Evolutionary conservation across 2,888 invertebrate species (phyloP).

Genomic region (Parochlus steinenii): DNA sequence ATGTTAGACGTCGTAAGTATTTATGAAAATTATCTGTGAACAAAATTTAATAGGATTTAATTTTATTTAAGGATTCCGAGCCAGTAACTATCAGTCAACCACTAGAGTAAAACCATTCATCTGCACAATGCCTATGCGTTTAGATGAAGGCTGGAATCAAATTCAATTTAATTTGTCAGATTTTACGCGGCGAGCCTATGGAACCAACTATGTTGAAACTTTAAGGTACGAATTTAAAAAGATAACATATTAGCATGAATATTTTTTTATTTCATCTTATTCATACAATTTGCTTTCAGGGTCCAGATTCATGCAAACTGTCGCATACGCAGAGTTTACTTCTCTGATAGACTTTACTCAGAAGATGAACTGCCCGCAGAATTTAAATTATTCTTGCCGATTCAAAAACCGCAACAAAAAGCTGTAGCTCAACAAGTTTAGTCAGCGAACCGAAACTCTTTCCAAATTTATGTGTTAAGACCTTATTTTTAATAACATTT

Average conservation of each 20-base stretch:
- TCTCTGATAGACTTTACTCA: slow-evolving; percentile 81
- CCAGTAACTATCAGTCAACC: slow-evolving; percentile 90
- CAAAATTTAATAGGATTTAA: too few species aligned
- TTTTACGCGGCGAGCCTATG: slow-evolving; percentile 84
- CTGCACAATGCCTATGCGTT: slow-evolving; percentile 90
- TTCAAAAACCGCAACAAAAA: slow-evolving; percentile 45
- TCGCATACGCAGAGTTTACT: slow-evolving; percentile 74
- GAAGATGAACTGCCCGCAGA: slow-evolving; percentile 92
- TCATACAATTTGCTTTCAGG: too few species aligned
- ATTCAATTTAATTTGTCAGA: slow-evolving; percentile 92
- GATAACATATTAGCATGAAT: too few species aligned
- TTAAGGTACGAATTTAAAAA: too few species aligned
- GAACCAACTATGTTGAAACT: slow-evolving; percentile 91
- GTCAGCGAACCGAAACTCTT: too few species aligned
- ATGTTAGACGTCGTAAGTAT: slow-evolving; percentile 64
- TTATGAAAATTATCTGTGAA: too few species aligned
- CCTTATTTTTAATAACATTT: too few species aligned
- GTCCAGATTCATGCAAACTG: slow-evolving; percentile 95
- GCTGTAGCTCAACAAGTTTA: slow-evolving; percentile 17
- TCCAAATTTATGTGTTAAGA: too few species aligned
- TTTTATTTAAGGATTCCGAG: too few species aligned
- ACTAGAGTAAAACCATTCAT: slow-evolving; percentile 94
- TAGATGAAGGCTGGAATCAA: slow-evolving; percentile 91
- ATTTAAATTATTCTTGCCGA: slow-evolving; percentile 87
- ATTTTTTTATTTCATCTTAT: too few species aligned